Conservation (phyloP, 2,797 vertebrate species). For the Octomys mimax region DNA sequence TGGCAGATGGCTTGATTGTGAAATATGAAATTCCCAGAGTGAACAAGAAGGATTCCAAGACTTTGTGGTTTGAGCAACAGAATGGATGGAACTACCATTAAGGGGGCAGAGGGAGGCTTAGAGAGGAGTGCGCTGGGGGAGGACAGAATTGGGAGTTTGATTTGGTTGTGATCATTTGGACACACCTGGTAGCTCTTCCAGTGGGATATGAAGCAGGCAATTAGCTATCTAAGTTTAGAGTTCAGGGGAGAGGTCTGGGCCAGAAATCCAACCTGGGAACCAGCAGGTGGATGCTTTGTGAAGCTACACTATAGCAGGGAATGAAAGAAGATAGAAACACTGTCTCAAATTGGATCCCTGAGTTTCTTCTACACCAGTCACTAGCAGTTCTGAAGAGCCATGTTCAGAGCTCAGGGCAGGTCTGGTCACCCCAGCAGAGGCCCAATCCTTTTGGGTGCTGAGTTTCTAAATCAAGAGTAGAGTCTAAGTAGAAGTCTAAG, state of each 20-base stretch:
- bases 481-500: background rate
- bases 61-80: background rate
- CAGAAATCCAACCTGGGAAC: background rate
- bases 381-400: background rate
- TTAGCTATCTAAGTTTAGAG: background rate
- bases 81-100: background rate
- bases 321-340: background rate
- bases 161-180: background rate
- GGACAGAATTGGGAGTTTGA: slow-evolving; percentile 20
- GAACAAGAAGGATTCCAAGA: background rate
- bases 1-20: background rate
- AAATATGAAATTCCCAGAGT: slow-evolving; percentile 12
- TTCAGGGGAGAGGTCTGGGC: background rate
- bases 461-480: slow-evolving; percentile 35
- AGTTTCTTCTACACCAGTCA: background rate
- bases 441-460: background rate
- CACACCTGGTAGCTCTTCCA: background rate
- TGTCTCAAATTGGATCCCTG: background rate
- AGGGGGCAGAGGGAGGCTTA: background rate
- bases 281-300: background rate
- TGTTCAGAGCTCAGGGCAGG: background rate
- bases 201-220: background rate
- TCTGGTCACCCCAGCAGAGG: background rate
- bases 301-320: background rate
- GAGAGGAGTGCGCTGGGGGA: background rate